Percentiles rank a stretch among this genome's conserved stretches.
Evolutionary conservation across 1,140 invertebrate species (phyloP).

Genomic region (Dinoponera quadriceps): DNA sequence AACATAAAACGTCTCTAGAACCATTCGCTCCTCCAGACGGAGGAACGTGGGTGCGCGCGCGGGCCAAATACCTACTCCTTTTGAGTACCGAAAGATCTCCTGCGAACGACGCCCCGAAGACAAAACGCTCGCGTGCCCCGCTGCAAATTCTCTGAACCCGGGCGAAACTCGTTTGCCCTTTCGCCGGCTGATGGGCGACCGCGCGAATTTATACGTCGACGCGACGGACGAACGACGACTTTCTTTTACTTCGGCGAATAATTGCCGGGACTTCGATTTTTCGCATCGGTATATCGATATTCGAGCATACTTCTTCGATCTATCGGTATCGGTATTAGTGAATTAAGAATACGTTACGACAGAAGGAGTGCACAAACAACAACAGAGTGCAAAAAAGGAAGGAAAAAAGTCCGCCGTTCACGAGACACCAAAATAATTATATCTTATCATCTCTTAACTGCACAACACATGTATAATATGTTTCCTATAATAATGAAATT

Average conservation of each 20-base stretch:
- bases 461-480: too few species aligned
- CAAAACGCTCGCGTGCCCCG: constrained; percentile 72
- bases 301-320: constrained; percentile 46
- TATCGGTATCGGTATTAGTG: constrained; percentile 63
- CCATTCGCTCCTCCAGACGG: constrained; percentile 68
- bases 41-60: constrained; percentile 73
- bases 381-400: too few species aligned
- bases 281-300: neutral
- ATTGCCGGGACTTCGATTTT: neutral
- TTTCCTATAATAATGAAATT: too few species aligned
- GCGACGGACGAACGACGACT: neutral
- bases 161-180: constrained; percentile 60
- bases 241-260: neutral
- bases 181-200: constrained; percentile 45
- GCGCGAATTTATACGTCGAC: neutral
- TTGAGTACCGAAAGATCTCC: constrained; percentile 63
- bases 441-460: too few species aligned
- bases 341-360: too few species aligned
- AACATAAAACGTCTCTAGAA: constrained; percentile 82
- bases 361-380: too few species aligned
- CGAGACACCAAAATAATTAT: too few species aligned
- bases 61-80: constrained; percentile 43
- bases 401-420: too few species aligned
- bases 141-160: constrained; percentile 63
- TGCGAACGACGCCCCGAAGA: constrained; percentile 73